A percentile compares a stretch with the other conserved stretches of the same genome.
Conservation (phyloP, 2,113 vertebrate species). For the Pontoporia blainvillei region DNA sequence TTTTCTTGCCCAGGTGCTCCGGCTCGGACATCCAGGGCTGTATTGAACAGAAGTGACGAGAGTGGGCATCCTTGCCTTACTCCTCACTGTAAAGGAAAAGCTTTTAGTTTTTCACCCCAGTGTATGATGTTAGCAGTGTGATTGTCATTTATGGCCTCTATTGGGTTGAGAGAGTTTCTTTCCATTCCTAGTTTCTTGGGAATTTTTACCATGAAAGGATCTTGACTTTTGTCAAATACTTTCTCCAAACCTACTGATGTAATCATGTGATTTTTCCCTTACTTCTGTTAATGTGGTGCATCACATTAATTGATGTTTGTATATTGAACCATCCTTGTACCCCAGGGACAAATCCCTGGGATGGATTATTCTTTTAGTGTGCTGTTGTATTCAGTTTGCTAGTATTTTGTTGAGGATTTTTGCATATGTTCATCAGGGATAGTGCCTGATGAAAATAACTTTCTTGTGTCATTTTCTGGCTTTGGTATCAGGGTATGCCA, state of each 20-base stretch:
- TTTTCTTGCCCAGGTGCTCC: not conserved
- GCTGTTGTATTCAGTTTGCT: too few relatives aligned
- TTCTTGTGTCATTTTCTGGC: not conserved
- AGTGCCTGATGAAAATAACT: not conserved
- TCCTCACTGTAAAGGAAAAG: not conserved
- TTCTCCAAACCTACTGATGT: not conserved
- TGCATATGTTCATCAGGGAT: not conserved
- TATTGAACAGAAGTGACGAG: fast-evolving
- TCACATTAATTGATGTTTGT: fast-evolving
- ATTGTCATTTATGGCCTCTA: not conserved
- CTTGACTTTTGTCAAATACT: not conserved
- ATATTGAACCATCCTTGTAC: not conserved
- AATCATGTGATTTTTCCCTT: not conserved
- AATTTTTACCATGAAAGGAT: not conserved
- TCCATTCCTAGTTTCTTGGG: not conserved
- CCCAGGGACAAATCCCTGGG: not conserved
- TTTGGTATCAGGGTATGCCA: not conserved
- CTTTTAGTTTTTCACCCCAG: not conserved
- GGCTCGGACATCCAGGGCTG: fast-evolving
- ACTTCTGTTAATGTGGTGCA: not conserved
- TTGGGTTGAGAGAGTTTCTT: not conserved
- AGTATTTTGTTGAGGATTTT: not conserved
- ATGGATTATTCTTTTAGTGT: too few relatives aligned
- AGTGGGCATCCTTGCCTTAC: fast-evolving
- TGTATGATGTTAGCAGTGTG: not conserved